These are phyloP conservation scores for Orthosia gracilis DNA, from an alignment of 2,888 invertebrate genomes.

Conservation along the genomic window DNA sequence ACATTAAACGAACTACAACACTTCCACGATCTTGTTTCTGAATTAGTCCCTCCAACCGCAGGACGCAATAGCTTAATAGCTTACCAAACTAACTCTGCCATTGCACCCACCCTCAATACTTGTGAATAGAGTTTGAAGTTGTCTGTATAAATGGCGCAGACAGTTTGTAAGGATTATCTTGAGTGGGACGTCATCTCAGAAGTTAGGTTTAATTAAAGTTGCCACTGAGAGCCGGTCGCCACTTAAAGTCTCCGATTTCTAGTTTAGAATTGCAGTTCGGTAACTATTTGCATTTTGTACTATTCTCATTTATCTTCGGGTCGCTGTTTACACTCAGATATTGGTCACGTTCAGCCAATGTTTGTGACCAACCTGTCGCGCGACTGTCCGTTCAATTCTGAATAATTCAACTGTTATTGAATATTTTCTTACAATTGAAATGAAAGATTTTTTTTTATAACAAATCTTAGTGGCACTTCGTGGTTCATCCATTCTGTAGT, in stretches of 20 bases:
- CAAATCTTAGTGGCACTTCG: too few species aligned
- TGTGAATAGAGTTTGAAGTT: constrained; percentile 63
- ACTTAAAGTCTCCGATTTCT: constrained; percentile 81
- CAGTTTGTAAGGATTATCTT: constrained; percentile 78
- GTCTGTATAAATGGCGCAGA: constrained; percentile 7
- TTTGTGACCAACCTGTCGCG: constrained; percentile 5
- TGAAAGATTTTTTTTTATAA: neutral
- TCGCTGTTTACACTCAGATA: constrained; percentile 55
- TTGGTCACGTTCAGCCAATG: constrained; percentile 40
- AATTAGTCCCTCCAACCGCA: constrained; percentile 75
- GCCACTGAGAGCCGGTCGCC: constrained; percentile 78
- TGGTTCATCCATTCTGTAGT: too few species aligned
- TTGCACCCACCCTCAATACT: constrained; percentile 53
- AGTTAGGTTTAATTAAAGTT: constrained; percentile 89
- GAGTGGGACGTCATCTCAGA: constrained; percentile 85
- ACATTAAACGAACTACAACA: constrained; percentile 66
- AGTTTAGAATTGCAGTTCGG: constrained; percentile 79
- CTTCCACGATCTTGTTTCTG: constrained; percentile 74
- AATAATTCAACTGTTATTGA: neutral
- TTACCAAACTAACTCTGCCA: constrained; percentile 53
- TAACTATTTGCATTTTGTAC: constrained; percentile 83
- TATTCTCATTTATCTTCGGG: constrained; percentile 64
- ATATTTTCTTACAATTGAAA: neutral
- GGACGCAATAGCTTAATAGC: constrained; percentile 83
- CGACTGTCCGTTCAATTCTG: neutral